These are phyloP conservation scores for Hapalemur alaotrensis DNA, from an alignment of 2,797 vertebrate species.

Conservation along the genomic window DNA sequence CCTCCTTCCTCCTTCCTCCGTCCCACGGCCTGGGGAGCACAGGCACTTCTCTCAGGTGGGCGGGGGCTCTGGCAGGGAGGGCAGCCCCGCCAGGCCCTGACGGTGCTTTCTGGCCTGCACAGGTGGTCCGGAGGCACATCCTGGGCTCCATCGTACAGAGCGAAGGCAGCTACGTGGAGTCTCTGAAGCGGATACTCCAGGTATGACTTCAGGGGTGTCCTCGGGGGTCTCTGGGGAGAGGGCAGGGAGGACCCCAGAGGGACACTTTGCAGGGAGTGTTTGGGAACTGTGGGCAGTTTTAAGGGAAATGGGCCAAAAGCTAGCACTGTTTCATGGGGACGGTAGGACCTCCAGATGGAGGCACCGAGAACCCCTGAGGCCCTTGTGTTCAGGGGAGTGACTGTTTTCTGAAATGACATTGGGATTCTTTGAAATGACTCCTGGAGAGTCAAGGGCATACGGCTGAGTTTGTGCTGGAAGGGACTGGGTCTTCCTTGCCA, in stretches of 20 bases:
- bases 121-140: constrained; percentile 96
- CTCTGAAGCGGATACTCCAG: constrained; percentile 94
- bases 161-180: constrained; percentile 94
- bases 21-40: not conserved
- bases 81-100: not conserved
- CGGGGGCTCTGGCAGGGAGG: not conserved
- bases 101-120: not conserved
- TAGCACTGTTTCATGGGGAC: not conserved
- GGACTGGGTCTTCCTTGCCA: accelerated
- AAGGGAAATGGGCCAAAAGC: not conserved
- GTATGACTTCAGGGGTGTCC: constrained; percentile 73
- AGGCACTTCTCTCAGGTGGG: too few relatives aligned
- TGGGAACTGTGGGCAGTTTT: not conserved
- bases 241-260: accelerated
- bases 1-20: too few relatives aligned
- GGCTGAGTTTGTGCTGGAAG: not conserved
- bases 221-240: not conserved
- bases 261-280: not conserved
- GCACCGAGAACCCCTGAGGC: not conserved
- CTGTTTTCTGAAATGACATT: not conserved
- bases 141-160: constrained; percentile 95
- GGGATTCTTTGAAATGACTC: not conserved
- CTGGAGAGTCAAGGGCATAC: accelerated
- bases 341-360: not conserved
- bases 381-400: accelerated